A percentile compares a stretch with the other conserved stretches of the same genome.
Evolutionary conservation across 2,888 invertebrate species (phyloP).

Genomic region (Ditylenchus weischeri): DNA sequence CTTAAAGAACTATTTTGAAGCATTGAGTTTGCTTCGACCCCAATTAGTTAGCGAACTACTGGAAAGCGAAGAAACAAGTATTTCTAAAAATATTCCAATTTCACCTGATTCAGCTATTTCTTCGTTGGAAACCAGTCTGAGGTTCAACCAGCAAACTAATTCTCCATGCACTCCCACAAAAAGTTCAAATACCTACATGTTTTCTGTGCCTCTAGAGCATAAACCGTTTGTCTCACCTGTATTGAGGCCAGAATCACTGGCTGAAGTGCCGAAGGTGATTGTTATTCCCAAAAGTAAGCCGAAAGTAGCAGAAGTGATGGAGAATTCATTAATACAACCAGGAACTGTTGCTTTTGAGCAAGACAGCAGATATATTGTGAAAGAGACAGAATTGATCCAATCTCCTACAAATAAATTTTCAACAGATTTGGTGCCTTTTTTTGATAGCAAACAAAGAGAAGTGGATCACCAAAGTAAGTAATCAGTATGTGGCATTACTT

Average conservation of each 20-base stretch:
- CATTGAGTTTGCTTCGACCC: background rate
- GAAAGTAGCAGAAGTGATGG: no score
- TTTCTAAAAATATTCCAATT: background rate
- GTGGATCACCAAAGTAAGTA: no score
- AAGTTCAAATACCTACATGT: background rate
- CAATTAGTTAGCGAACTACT: background rate
- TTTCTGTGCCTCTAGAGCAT: background rate
- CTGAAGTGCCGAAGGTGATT: background rate
- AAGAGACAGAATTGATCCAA: background rate
- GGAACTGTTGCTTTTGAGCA: background rate
- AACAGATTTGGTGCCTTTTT: no score
- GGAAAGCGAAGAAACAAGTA: background rate
- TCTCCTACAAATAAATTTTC: no score
- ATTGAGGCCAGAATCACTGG: background rate
- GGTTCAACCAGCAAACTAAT: background rate
- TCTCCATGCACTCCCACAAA: constrained; percentile 1
- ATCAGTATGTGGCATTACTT: background rate
- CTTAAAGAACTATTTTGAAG: background rate
- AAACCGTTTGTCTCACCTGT: background rate
- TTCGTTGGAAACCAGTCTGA: background rate
- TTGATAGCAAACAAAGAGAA: no score
- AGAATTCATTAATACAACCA: no score
- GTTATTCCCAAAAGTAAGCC: background rate
- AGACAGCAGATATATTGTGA: constrained; percentile 2
- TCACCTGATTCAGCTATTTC: background rate